phyloP scores from a whole-genome alignment of 2,113 vertebrate genomes.

The Mellivora capensis region DNA sequence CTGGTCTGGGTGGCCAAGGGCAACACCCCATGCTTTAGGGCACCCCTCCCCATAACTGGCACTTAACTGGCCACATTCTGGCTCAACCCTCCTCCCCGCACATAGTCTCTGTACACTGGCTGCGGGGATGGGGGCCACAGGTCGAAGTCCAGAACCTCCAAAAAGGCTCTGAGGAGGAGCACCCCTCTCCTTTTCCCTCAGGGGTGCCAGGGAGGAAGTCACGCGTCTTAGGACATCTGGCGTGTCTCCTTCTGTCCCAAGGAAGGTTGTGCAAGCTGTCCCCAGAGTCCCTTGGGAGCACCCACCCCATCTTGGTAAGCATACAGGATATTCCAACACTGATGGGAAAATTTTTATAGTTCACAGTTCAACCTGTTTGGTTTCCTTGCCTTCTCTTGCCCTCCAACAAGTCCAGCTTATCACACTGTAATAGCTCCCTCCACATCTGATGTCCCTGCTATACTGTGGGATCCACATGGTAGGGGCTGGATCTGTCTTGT shows the following conservation, averaged over 20 bases:
- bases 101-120: background rate
- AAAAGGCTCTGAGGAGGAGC: background rate
- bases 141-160: background rate
- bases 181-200: background rate
- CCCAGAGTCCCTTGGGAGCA: background rate
- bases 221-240: background rate
- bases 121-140: background rate
- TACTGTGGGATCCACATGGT: background rate
- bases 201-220: background rate
- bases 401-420: background rate
- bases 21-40: background rate
- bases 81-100: background rate
- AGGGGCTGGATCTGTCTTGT: background rate
- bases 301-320: background rate
- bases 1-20: background rate
- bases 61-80: background rate
- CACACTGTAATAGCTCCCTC: background rate
- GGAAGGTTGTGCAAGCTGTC: background rate
- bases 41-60: background rate
- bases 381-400: constrained; percentile 23
- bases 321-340: background rate
- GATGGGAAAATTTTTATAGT: background rate
- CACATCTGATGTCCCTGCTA: background rate
- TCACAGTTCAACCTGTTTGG: background rate
- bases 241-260: background rate